Conservation (phyloP, 2,797 vertebrate genomes). For the Chiloscyllium punctatum region DNA sequence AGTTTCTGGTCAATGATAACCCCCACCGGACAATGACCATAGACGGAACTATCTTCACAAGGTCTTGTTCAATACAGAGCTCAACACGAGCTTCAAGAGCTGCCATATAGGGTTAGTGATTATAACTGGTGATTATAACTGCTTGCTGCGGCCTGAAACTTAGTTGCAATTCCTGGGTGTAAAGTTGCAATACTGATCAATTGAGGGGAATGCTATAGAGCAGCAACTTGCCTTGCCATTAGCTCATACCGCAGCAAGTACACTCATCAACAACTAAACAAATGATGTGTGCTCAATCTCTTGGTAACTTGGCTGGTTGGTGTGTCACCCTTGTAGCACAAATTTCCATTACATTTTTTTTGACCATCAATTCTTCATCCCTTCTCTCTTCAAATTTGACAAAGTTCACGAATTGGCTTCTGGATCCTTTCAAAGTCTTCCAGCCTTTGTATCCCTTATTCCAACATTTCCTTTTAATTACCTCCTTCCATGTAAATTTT, state of each 20-base stretch:
- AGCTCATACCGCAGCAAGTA: background rate
- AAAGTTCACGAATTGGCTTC: background rate
- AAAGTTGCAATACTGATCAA: background rate
- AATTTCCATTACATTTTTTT: too few species aligned
- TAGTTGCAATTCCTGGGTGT: background rate
- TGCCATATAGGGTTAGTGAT: background rate
- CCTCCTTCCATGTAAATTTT: background rate
- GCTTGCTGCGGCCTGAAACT: background rate
- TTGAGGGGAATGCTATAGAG: background rate
- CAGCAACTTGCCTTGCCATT: background rate
- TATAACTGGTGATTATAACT: background rate
- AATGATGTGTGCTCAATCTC: background rate
- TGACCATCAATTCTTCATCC: background rate
- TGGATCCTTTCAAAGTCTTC: background rate
- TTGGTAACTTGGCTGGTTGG: too few species aligned
- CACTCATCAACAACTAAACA: background rate
- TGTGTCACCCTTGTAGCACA: too few species aligned
- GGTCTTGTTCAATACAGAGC: background rate
- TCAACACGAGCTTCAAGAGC: background rate
- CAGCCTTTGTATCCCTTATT: background rate
- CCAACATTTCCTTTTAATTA: background rate
- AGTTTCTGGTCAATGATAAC: background rate
- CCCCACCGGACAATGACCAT: background rate
- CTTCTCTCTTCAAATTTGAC: background rate
- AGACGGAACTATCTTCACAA: background rate